Evolutionary conservation across 1,140 invertebrate genomes (phyloP), one percentile per base, ranked within the genome.

Genomic region (Procambarus clarkii): DNA sequence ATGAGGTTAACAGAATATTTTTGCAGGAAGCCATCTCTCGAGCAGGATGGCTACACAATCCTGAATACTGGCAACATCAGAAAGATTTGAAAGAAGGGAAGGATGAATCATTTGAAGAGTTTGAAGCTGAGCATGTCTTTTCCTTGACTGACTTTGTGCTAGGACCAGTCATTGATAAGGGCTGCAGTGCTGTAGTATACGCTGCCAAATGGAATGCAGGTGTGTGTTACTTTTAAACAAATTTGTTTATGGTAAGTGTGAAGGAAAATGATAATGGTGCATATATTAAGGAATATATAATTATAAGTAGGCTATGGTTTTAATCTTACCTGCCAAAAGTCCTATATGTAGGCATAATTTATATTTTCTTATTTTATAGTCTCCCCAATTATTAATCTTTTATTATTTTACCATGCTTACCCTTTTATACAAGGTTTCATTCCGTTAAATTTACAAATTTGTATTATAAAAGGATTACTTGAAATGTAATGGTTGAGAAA

Each of bases 131-230:
- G 7, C 81, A 86, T 34, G n/a, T 46, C 21, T 92, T 82, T 71
- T 90, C 93, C 84, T 94, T 97, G 34, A 94, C 96, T 45, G 95
- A 96, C 93, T 95, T 98, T 88, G 95, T 96, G 84, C 95, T 98
- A 89, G 97, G 97, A 3, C 95, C 96, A 45, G 94, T 96, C 0
- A 96, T 98, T 92, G 97, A 96, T 11, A 97, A 98, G 94, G 97
- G 97, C 46, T 97, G 97, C 94, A 97, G 96, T 93, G 97, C 97
- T 71, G 97, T 97, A 60, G 97, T 98, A 7, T 97, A 98, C 94
- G 95, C 96, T 46, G 97, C 97, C 71, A 95, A 94, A 92, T 94
- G 95, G 88, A 96, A 95, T 93, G 94, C 93, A 79, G 77, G 86
- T 11, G 88, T n/a, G n/a, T 74, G n/a, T 8, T 64, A 64, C 13